Base-by-base conservation (phyloP, 2,888 invertebrate species). In the Laspeyria flexula region DNA sequence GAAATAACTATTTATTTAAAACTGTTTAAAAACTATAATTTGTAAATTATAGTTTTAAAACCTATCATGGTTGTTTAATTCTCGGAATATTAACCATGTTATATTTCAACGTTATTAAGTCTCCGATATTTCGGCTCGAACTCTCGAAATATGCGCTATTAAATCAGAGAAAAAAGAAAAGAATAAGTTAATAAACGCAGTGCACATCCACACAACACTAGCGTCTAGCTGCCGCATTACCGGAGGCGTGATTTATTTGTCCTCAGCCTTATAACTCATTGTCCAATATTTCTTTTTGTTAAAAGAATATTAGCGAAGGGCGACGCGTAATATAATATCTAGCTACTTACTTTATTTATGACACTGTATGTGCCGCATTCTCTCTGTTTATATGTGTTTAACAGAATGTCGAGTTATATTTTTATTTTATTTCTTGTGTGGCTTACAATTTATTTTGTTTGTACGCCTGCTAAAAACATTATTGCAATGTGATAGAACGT, bases 281-380 rank as follows among this genome's bases (percentile, higher is more conserved):
- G 18, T 30, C 30, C 41, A 42, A 33, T 42, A 42, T 42, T 42
- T 42, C 21, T 42, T 42, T 42, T 33, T 31, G 41, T 33, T 42
- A 42, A 42, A 42, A 21, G 21, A 42, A 42, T 42, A 42, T 42
- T 33, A 42, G 31, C 41, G 23, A 13, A 42, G 31, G 41, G 30
- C 21, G 30, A 33, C 18, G 29, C n/a, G 30, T 33, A 33, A 33
- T 33, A 15, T 33, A 33, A 33, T 33, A 33, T 33, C 33, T 12
- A 30, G 30, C 30, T 33, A 15, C 33, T 33, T 33, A 9, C 13
- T 33, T 33, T 33, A 33, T 33, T 33, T 15, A 13, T 33, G 13
- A 33, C 33, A 12, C 9, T 15, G 13, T 15, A 15, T 33, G 15
- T 12, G 30, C 0, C 3, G 12, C 30, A 30, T 30, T 30, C 15